Evolutionary conservation across 1,140 invertebrate genomes (phyloP), one percentile per base, ranked within the genome.

Genomic region (Zaprionus gabonicus): DNA sequence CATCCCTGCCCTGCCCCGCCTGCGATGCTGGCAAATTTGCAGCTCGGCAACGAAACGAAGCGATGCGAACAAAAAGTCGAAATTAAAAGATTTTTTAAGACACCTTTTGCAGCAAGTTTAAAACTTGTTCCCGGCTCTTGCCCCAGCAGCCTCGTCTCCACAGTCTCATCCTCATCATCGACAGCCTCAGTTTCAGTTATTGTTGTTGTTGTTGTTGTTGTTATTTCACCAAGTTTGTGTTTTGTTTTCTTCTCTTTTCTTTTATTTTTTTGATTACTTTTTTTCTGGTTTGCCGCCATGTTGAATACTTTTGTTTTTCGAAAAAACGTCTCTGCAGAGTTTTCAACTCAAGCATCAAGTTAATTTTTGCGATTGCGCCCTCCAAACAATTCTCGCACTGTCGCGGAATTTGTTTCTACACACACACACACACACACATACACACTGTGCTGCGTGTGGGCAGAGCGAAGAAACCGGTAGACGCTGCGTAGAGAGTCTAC

Each of bases 1-100:
- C 25, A 3, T n/a, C 46, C 51, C 51, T 13, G 7, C 34, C 17
- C 9, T n/a, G 31, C 10, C 13, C 38, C 38, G 25, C 59, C 55
- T 67, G 71, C 75, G 84, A 78, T 74, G 74, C 81, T 71, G 81
- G 68, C 84, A 87, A 81, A 88, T 88, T 88, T 88, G 85, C 85
- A 90, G 84, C 76, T 76, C 62, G 63, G 46, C 53, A 62, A 77
- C 57, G 46, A 67, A 60, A 70, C 57, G 57, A 74, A 69, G 46
- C 67, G 63, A 34, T 46, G 65, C 68, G 60, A 71, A 60, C 20
- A 76, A 62, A 71, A 81, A 86, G 74, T 80, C 76, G 67, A 90
- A 90, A 90, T 90, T 90, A 90, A 90, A 90, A 90, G 85, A 90
- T 90, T 90, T 90, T 88, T 90, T 80, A 90, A 90, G 79, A 85